These are phyloP conservation scores for Drosophila kanekoi DNA, from an alignment of 2,888 invertebrate species.

Conservation along the genomic window DNA sequence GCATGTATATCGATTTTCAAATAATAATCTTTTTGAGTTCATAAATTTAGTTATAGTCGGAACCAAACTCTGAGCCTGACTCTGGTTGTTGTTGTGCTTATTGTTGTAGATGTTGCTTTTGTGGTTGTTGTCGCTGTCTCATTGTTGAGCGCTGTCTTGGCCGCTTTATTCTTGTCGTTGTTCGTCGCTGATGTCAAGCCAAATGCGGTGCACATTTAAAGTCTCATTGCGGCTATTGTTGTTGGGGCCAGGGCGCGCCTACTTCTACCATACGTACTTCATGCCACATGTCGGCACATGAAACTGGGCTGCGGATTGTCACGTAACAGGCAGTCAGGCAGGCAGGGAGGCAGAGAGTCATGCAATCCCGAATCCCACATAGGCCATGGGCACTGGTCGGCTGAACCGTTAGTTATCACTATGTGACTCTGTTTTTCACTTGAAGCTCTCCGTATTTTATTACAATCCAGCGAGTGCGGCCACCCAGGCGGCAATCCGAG, in stretches of 20 bases:
- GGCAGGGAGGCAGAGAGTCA: not conserved
- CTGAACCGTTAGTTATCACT: slow-evolving; percentile 58
- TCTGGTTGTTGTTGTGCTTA: slow-evolving; percentile 1
- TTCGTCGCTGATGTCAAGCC: slow-evolving; percentile 32
- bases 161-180: slow-evolving; percentile 35
- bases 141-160: slow-evolving; percentile 46
- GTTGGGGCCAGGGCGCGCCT: slow-evolving; percentile 45
- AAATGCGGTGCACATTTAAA: slow-evolving; percentile 50
- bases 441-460: slow-evolving; percentile 45
- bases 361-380: slow-evolving; percentile 17
- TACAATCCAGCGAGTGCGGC: slow-evolving; percentile 31
- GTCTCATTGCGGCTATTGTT: slow-evolving; percentile 43
- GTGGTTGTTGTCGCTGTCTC: slow-evolving; percentile 25
- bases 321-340: slow-evolving; percentile 32
- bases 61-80: not conserved
- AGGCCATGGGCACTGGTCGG: slow-evolving; percentile 13
- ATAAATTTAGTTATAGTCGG: slow-evolving; percentile 22
- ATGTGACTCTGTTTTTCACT: slow-evolving; percentile 33
- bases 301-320: slow-evolving; percentile 51
- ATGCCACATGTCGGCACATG: slow-evolving; percentile 54
- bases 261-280: slow-evolving; percentile 28
- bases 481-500: slow-evolving; percentile 38
- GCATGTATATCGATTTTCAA: not conserved
- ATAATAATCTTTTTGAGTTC: slow-evolving; percentile 9
- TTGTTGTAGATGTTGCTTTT: slow-evolving; percentile 7